phyloP scores from a whole-genome alignment of 2,888 invertebrate genomes.

The Plagodis dolabraria region DNA sequence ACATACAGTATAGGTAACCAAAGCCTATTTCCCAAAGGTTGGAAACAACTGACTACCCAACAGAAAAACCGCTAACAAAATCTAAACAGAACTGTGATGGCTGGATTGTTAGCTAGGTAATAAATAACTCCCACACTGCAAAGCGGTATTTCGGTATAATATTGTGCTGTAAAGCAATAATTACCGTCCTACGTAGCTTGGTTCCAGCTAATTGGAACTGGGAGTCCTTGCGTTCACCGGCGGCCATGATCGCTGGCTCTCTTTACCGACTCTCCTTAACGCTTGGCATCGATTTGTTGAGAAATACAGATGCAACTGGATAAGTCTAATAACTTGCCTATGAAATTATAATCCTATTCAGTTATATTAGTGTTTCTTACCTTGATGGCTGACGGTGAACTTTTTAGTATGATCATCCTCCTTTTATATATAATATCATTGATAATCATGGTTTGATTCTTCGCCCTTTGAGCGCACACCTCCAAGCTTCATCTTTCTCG shows the following conservation, averaged over 20 bases:
- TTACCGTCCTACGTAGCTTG: constrained; percentile 16
- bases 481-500: too few relatives aligned
- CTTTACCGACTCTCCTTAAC: constrained; percentile 4
- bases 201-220: constrained; percentile 19
- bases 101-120: not conserved
- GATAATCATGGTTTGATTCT: too few relatives aligned
- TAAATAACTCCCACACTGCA: constrained; percentile 8
- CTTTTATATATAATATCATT: too few relatives aligned
- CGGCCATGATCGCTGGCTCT: constrained; percentile 14
- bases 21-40: too few relatives aligned
- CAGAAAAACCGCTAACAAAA: too few relatives aligned
- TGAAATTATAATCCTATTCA: too few relatives aligned
- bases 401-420: too few relatives aligned
- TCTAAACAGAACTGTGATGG: not conserved
- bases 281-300: constrained; percentile 5
- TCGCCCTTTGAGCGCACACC: too few relatives aligned
- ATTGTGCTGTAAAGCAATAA: constrained; percentile 13
- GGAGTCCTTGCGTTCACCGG: constrained; percentile 28
- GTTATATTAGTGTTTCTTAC: too few relatives aligned
- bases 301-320: not conserved
- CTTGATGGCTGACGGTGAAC: too few relatives aligned
- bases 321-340: not conserved
- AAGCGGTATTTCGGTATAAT: constrained; percentile 4
- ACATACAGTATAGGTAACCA: too few relatives aligned
- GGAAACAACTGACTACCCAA: too few relatives aligned